These are phyloP conservation scores for Neria commutata DNA, from an alignment of 2,888 invertebrate species.

Conservation along the genomic window DNA sequence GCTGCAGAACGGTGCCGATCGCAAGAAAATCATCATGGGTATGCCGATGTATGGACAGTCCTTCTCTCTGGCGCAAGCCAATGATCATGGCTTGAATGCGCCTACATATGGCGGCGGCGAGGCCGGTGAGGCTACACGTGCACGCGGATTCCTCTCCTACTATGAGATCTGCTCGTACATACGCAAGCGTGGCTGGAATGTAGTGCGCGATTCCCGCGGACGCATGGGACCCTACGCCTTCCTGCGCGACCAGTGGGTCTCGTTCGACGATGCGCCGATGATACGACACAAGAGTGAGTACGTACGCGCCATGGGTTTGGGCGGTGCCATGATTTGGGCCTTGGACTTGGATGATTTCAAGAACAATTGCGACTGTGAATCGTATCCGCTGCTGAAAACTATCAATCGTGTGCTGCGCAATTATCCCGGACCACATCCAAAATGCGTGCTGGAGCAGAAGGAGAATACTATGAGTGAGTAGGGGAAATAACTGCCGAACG, in stretches of 20 bases:
- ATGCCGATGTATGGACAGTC: constrained; percentile 91
- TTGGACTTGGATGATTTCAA: constrained; percentile 87
- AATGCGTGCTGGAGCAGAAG: constrained; percentile 65
- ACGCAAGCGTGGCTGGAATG: constrained; percentile 76
- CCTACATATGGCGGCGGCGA: constrained; percentile 86
- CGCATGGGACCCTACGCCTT: constrained; percentile 89
- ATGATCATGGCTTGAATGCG: constrained; percentile 72
- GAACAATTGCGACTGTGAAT: constrained; percentile 80
- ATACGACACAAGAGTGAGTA: constrained; percentile 83
- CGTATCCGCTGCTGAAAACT: constrained; percentile 78
- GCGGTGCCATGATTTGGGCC: constrained; percentile 90
- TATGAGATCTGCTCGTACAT: constrained; percentile 89
- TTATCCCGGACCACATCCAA: constrained; percentile 70
- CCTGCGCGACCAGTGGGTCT: constrained; percentile 85
- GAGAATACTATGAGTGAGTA: constrained; percentile 55
- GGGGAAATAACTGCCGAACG: no score
- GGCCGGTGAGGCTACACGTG: constrained; percentile 85
- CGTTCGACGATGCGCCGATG: constrained; percentile 88
- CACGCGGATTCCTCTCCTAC: constrained; percentile 85
- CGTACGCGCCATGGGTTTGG: constrained; percentile 78
- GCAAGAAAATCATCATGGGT: constrained; percentile 81
- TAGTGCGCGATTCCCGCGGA: constrained; percentile 77
- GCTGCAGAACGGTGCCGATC: constrained; percentile 80
- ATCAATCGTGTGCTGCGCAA: constrained; percentile 81
- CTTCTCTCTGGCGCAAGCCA: constrained; percentile 76